phyloP scores from a whole-genome alignment of 1,140 invertebrate genomes.

The Drosophila auraria region DNA sequence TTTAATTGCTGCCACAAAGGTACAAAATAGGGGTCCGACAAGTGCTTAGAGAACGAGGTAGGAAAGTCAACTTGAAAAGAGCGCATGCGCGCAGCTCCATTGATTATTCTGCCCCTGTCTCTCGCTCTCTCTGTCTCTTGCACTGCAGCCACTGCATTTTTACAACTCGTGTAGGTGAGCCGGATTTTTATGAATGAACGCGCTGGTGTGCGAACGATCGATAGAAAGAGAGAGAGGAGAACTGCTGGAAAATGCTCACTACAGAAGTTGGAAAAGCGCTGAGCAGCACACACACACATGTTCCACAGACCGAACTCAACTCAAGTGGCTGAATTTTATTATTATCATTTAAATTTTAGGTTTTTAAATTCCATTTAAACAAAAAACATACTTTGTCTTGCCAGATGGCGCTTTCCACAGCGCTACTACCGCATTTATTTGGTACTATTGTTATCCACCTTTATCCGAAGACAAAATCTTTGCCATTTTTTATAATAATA shows the following conservation, averaged over 20 bases:
- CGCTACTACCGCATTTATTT: neutral
- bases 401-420: neutral
- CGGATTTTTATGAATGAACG: slow-evolving; percentile 81
- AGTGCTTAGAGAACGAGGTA: slow-evolving; percentile 52
- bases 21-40: slow-evolving; percentile 35
- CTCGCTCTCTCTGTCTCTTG: slow-evolving; percentile 1
- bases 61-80: slow-evolving; percentile 47
- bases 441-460: neutral
- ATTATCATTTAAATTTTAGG: neutral
- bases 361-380: neutral
- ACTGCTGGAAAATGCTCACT: slow-evolving; percentile 18
- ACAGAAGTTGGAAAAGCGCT: slow-evolving; percentile 11
- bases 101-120: slow-evolving; percentile 1
- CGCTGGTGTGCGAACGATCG: slow-evolving; percentile 48
- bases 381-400: neutral
- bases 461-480: no score
- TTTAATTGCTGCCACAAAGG: slow-evolving; percentile 47
- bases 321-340: slow-evolving; percentile 14
- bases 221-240: slow-evolving; percentile 10
- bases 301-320: slow-evolving; percentile 1
- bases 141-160: slow-evolving; percentile 57
- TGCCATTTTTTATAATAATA: no score
- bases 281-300: slow-evolving; percentile 9
- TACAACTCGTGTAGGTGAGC: slow-evolving; percentile 81
- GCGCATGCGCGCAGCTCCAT: slow-evolving; percentile 61